Evolutionary conservation across 2,113 vertebrate genomes (phyloP).

Genomic region (Ginglymostoma cirratum): DNA sequence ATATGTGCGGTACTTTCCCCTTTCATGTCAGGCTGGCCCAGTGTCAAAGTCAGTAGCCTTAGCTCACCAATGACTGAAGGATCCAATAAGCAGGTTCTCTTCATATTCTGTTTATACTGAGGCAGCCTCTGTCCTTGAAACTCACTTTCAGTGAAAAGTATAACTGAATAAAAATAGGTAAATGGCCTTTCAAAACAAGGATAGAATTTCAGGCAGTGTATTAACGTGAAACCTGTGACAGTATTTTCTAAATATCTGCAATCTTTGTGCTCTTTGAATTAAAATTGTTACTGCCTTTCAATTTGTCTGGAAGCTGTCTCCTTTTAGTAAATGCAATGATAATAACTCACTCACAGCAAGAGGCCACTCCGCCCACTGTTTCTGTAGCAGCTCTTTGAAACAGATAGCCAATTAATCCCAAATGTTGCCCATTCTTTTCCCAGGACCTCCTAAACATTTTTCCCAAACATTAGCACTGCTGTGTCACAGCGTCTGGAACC

Average conservation of each 20-base stretch:
- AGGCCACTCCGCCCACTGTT: not conserved
- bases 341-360: not conserved
- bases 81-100: not conserved
- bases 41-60: not conserved
- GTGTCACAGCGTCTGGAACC: no score
- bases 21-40: not conserved
- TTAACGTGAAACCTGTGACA: not conserved
- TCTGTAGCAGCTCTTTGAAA: not conserved
- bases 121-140: not conserved
- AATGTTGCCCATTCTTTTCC: not conserved
- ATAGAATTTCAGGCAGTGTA: not conserved
- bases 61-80: not conserved
- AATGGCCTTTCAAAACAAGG: not conserved
- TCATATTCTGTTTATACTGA: not conserved
- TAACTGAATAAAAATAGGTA: not conserved
- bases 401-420: not conserved
- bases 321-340: not conserved
- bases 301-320: not conserved
- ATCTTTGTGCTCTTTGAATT: not conserved
- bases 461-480: no score
- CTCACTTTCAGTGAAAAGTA: not conserved
- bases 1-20: not conserved
- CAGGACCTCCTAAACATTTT: not conserved
- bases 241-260: not conserved
- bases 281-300: constrained; percentile 11